Percentiles rank a stretch among this genome's conserved stretches.
These are phyloP conservation scores for Sphinx pinastri DNA, from an alignment of 2,888 invertebrate genomes.

Conservation along the genomic window DNA sequence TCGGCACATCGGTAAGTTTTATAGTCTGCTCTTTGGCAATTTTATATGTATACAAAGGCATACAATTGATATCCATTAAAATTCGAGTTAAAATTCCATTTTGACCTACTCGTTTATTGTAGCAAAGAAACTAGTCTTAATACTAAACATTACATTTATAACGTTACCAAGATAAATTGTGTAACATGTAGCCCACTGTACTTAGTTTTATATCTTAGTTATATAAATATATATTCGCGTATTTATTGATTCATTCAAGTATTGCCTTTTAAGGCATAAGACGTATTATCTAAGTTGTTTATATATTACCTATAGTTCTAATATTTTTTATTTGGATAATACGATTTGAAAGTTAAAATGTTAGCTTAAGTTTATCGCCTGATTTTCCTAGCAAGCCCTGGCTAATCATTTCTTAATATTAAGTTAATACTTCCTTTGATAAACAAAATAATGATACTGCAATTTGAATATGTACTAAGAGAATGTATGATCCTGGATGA, in stretches of 20 bases:
- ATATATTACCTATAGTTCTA: too few species aligned
- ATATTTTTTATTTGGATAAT: neutral
- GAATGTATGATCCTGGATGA: neutral
- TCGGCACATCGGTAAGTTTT: neutral
- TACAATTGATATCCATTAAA: neutral
- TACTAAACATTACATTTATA: slow-evolving; percentile 23
- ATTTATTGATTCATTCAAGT: slow-evolving; percentile 19
- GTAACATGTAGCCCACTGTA: slow-evolving; percentile 24
- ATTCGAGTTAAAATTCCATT: slow-evolving; percentile 5
- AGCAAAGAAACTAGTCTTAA: slow-evolving; percentile 26
- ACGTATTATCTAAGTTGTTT: slow-evolving; percentile 3
- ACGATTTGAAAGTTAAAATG: neutral
- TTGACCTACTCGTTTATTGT: slow-evolving; percentile 17
- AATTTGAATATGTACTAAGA: neutral
- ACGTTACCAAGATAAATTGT: slow-evolving; percentile 34
- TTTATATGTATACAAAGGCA: neutral
- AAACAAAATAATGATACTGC: too few species aligned
- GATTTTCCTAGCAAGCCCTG: neutral
- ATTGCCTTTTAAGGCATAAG: slow-evolving; percentile 8
- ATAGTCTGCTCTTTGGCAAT: slow-evolving; percentile 6
- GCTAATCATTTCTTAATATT: neutral
- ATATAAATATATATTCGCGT: neutral
- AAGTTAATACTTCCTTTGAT: too few species aligned
- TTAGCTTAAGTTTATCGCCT: neutral
- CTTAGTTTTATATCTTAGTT: slow-evolving; percentile 12